Evolutionary conservation across 1,140 invertebrate genomes (phyloP), one percentile per base, ranked within the genome.

Genomic region (Lerema accius): DNA sequence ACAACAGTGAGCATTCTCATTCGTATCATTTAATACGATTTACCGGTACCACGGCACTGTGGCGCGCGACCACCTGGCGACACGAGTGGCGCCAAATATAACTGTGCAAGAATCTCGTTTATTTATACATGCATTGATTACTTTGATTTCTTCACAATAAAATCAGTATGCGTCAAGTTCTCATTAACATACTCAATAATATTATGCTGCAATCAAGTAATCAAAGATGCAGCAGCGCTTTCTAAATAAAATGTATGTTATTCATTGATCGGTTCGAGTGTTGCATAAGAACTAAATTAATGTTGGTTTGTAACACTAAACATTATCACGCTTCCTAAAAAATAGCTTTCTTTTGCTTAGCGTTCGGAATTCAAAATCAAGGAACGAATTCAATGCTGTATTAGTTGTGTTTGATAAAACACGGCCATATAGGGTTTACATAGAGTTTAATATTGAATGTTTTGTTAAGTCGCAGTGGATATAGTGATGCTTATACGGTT

Each of bases 321-420:
- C 72, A 71, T 77, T 68, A 76, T 73, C 71, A 76, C 71, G 72
- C 71, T 86, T 82, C 81, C 82, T 85, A 79, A 86, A 87, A 82
- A 84, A 82, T 83, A 76, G 78, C 80, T 89, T 89, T 89, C 86
- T 86, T 89, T 84, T 76, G 80, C 78, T 82, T 73, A 70, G 67
- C 71, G 83, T 63, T 80, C 51, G 82, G 84, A 89, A 86, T 86
- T 86, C 78, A 82, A 86, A 89, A 89, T 86, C 82, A 65, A 86
- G 74, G 83, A 84, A 82, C 69, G 65, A 75, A 81, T 79, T 74
- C 78, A 78, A 80, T 77, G 73, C 65, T 53, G 61, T 63, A 23
- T 55, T 13, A 14, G 3, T 61, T 61, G 19, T 26, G 5, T 39
- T 17, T 53, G 40, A 1, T 7, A 48, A 74, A 69, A 65, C 19